phyloP scores from a whole-genome alignment of 2,888 invertebrate genomes.

The Linyphia triangularis region DNA sequence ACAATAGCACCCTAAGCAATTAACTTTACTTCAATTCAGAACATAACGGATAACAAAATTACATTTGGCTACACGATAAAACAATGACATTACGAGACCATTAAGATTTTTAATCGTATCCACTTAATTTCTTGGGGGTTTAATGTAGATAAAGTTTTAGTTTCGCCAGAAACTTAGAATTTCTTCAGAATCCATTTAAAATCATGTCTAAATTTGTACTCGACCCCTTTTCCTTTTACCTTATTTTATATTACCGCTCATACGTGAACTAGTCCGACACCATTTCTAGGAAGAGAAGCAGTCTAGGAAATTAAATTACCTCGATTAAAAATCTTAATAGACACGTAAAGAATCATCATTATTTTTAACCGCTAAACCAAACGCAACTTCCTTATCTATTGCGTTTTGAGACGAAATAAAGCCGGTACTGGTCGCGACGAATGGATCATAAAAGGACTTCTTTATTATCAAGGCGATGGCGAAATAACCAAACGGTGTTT shows the following conservation, averaged over 20 bases:
- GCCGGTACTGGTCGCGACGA: constrained; percentile 38
- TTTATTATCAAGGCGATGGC: constrained; percentile 62
- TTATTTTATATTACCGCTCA: constrained; percentile 32
- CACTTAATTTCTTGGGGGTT: too few relatives aligned
- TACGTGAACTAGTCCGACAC: constrained; percentile 16
- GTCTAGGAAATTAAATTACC: constrained; percentile 65
- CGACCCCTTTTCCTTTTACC: constrained; percentile 17
- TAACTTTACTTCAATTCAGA: too few relatives aligned
- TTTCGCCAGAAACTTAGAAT: too few relatives aligned
- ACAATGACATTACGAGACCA: too few relatives aligned
- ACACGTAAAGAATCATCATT: constrained; percentile 65
- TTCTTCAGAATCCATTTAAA: neutral
- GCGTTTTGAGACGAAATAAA: constrained; percentile 50
- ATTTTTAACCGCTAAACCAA: constrained; percentile 64
- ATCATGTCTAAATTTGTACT: constrained; percentile 8
- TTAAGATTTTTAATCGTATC: too few relatives aligned
- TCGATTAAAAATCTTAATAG: constrained; percentile 69
- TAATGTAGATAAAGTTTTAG: too few relatives aligned
- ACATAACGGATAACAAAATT: too few relatives aligned
- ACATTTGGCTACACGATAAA: too few relatives aligned
- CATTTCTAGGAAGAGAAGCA: constrained; percentile 3
- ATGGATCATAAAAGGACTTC: constrained; percentile 67
- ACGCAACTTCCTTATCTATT: constrained; percentile 39
- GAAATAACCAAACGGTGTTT: constrained; percentile 50
- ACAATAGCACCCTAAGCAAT: too few relatives aligned